Evolutionary conservation across 2,113 vertebrate species (phyloP), one percentile per base, ranked within the genome.

Genomic region (Arothron firmamentum): DNA sequence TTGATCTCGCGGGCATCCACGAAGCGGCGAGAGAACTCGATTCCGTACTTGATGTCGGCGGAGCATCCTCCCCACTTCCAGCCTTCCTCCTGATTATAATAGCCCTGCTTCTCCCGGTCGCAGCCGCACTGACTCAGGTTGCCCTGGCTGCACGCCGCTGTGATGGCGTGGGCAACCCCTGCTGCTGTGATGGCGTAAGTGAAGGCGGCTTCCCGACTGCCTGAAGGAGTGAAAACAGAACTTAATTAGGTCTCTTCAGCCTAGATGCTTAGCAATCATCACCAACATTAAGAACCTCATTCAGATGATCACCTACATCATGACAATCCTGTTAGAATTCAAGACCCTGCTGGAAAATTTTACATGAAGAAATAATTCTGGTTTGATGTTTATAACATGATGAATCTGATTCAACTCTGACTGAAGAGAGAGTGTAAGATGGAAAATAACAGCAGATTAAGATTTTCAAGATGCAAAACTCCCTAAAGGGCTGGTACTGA

Each of bases 41-140:
- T 93, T 85, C 96, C 97, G 1, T 99, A 98, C 85, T 95, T 95
- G 92, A 98, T 93, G 82, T 98, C 96, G 0, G 97, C 96, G 0
- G 97, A 99, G 89, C 97, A 99, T 83, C 97, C 97, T 53, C 97
- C 97, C 97, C 97, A 99, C 86, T 97, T 98, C 97, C 97, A 99
- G 89, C 97, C 96, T 84, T 98, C 96, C 41, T 98, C 95, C 88
- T 98, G 95, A 87, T 95, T 95, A 90, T 96, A 95, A 88, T 96
- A 96, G 49, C 97, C 97, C 86, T 99, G 97, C 87, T 99, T 98
- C 88, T 98, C 96, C 14, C 97, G 92, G 90, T 99, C 97, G 21
- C 97, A 99, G 83, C 97, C 95, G 1, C 97, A 99, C 85, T 98
- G 95, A 87, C 95, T 98, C 76, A 99, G 92, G 91, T 98, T 98